Conservation (phyloP, 53 echinoderm and acorn worm genomes). For the Zoroaster sp. region DNA sequence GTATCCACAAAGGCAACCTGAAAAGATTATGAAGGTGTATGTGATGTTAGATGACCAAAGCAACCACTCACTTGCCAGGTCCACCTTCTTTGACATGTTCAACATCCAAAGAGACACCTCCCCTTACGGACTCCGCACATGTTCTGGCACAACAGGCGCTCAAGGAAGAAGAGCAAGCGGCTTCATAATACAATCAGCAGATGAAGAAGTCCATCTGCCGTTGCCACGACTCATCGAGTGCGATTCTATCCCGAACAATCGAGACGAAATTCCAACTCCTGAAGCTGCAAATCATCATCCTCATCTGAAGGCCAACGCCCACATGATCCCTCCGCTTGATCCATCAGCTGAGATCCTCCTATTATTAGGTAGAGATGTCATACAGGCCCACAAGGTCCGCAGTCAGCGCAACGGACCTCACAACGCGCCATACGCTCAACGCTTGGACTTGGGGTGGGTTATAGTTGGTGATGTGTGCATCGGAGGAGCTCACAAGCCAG, state of each 20-base stretch:
- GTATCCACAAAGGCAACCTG: conserved; percentile 7
- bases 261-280: conserved; percentile 46
- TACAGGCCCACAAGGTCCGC: conserved; percentile 44
- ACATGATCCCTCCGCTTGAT: conserved; percentile 26
- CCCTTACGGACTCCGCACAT: conserved; percentile 45
- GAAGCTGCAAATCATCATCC: conserved; percentile 36
- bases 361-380: conserved; percentile 51
- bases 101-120: background rate
- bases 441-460: conserved; percentile 61
- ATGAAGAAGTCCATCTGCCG: background rate
- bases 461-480: conserved; percentile 56
- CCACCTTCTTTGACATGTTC: conserved; percentile 40
- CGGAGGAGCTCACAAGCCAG: conserved; percentile 26
- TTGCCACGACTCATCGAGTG: conserved; percentile 22
- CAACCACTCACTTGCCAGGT: conserved; percentile 52
- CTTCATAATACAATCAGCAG: conserved; percentile 26
- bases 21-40: conserved; percentile 20
- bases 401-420: conserved; percentile 41
- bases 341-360: conserved; percentile 30
- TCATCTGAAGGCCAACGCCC: conserved; percentile 34
- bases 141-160: conserved; percentile 13
- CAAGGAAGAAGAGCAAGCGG: conserved; percentile 20
- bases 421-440: conserved; percentile 52
- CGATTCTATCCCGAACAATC: conserved; percentile 42
- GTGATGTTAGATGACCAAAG: conserved; percentile 65